phyloP scores from a whole-genome alignment of 2,113 vertebrate species.

The Brienomyrus brachyistius region DNA sequence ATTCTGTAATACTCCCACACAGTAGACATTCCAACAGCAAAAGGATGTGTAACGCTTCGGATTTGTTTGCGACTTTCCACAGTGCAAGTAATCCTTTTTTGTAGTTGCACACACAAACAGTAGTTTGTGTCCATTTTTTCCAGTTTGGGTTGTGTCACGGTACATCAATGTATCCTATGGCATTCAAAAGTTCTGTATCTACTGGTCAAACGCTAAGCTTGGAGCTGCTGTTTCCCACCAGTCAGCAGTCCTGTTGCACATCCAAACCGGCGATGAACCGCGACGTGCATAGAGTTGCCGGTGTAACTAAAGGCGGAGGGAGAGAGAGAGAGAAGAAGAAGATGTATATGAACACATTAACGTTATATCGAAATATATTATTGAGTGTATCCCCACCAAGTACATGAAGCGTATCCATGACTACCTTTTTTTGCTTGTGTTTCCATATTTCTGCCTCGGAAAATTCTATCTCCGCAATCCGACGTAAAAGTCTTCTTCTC shows the following conservation, averaged over 20 bases:
- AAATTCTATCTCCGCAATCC: neutral
- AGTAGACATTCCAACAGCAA: neutral
- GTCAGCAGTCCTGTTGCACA: neutral
- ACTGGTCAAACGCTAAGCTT: neutral
- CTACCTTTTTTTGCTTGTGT: neutral
- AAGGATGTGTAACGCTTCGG: neutral
- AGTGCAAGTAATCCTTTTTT: neutral
- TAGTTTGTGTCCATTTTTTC: neutral
- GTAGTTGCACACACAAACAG: neutral
- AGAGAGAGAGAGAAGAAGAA: neutral
- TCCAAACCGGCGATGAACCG: neutral
- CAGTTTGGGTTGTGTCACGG: neutral
- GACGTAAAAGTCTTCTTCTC: neutral
- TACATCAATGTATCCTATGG: neutral
- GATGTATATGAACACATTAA: neutral
- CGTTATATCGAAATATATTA: neutral
- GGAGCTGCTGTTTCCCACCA: neutral
- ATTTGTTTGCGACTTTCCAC: neutral
- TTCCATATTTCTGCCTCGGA: neutral
- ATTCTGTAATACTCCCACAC: neutral
- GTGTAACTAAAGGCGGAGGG: neutral
- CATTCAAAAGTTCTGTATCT: neutral
- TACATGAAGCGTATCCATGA: neutral
- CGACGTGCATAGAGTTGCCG: neutral
- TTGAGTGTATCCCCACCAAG: neutral